Evolutionary conservation across 2,888 invertebrate species (phyloP), one percentile per base, ranked within the genome.

Genomic region (Hesperia comma): DNA sequence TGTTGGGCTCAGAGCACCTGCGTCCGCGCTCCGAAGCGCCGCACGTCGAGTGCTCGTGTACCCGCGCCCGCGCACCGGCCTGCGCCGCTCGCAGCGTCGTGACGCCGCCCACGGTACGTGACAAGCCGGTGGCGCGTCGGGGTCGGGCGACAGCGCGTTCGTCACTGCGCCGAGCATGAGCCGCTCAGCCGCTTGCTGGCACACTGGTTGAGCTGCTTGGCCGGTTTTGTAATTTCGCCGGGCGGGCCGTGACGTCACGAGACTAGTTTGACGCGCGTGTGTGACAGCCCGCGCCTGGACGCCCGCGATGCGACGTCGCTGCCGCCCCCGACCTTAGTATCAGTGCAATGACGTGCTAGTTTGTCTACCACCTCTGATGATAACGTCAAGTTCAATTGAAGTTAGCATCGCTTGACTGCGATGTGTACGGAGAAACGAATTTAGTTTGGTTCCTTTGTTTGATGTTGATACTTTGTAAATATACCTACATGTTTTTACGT

Each of bases 1-100:
- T 94, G 94, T 93, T 91, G 94, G 94, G 94, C 94, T 94, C 94
- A 94, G 94, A 94, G 94, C 95, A 95, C 94, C 94, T 94, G 94
- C 94, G 94, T 94, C 94, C 92, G 92, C 92, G 93, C 87, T 92
- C 93, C 87, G 93, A 86, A 88, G 93, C 93, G 88, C 93, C 93
- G 88, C 89, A 90, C 88, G 90, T 87, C 85, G 92, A 84, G 88
- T 88, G 91, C 86, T 88, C 88, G 82, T 79, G 81, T 82, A 76
- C 85, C 90, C 90, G 88, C 90, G 87, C 86, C 86, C 87, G 86
- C 84, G 83, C 78, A 79, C 73, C 78, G 81, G 83, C 79, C 83
- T 84, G 85, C 84, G 85, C 83, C 85, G 82, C 74, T 74, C 71
- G 76, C 72, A 83, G 87, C 90, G 88, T 84, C 90, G 89, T 81